Percentiles rank a stretch among this genome's conserved stretches.
Conservation (phyloP, 2,113 vertebrate species). For the Chrysemys picta region DNA sequence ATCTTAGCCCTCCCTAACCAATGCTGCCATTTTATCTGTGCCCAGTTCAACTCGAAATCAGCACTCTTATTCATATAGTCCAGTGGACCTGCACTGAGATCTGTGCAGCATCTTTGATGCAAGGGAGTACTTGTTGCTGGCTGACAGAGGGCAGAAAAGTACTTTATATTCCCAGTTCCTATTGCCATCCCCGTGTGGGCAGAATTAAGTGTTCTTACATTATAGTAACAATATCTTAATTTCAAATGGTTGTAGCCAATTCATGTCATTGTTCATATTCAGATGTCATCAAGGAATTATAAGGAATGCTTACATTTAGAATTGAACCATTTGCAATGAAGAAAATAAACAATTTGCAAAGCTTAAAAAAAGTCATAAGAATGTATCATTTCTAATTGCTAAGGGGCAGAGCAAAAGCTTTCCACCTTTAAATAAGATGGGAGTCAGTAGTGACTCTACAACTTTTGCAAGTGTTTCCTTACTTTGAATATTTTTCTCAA, state of each 20-base stretch:
- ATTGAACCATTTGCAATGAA: not conserved
- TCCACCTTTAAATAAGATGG: not conserved
- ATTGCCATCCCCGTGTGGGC: too few relatives aligned
- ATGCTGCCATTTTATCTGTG: not conserved
- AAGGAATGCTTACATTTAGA: conserved; percentile 9
- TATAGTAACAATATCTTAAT: not conserved
- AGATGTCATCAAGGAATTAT: not conserved
- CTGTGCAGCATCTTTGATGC: not conserved
- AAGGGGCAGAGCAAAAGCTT: not conserved
- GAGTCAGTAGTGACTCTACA: not conserved
- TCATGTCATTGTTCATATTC: not conserved
- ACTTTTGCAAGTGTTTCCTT: not conserved
- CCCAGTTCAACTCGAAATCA: not conserved
- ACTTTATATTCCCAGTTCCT: too few relatives aligned
- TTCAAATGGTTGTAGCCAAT: not conserved
- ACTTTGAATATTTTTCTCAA: not conserved
- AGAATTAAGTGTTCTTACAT: too few relatives aligned
- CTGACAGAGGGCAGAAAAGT: too few relatives aligned
- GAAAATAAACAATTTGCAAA: not conserved
- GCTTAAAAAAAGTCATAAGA: not conserved
- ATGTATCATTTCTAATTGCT: not conserved
- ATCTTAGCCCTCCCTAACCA: not conserved
- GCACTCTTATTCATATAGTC: not conserved
- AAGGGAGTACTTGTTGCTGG: not conserved
- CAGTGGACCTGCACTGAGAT: not conserved